Conservation (phyloP, 2,113 vertebrate species). For the Ranitomeya imitator region DNA sequence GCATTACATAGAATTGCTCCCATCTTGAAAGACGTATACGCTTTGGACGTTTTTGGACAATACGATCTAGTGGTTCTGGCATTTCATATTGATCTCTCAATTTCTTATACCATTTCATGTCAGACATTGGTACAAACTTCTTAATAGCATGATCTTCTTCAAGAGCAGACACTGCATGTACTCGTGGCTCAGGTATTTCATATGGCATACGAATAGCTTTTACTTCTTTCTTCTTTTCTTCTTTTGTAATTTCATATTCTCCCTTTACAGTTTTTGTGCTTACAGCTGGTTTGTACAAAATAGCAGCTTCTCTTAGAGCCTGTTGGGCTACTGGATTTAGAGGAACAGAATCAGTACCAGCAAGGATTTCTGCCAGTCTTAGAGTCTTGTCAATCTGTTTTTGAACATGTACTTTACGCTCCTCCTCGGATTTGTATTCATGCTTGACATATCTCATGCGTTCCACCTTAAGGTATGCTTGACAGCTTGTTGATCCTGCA, state of each 20-base stretch:
- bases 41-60: slow-evolving; percentile 89
- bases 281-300: slow-evolving; percentile 91
- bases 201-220: slow-evolving; percentile 93
- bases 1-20: slow-evolving; percentile 97
- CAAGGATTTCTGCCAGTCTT: slow-evolving; percentile 88
- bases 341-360: slow-evolving; percentile 80
- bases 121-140: slow-evolving; percentile 90
- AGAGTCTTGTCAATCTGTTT: slow-evolving; percentile 90
- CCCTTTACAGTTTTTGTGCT: slow-evolving; percentile 89
- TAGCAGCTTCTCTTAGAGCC: slow-evolving; percentile 89
- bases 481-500: slow-evolving; percentile 95
- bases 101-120: slow-evolving; percentile 99
- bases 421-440: slow-evolving; percentile 82
- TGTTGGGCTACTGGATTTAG: slow-evolving; percentile 87
- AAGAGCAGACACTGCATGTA: slow-evolving; percentile 71
- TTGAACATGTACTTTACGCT: slow-evolving; percentile 74
- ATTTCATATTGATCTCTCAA: slow-evolving; percentile 96
- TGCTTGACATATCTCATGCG: slow-evolving; percentile 86
- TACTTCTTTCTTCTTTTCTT: slow-evolving; percentile 85
- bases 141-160: slow-evolving; percentile 92
- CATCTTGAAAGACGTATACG: slow-evolving; percentile 96
- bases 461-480: slow-evolving; percentile 90
- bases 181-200: slow-evolving; percentile 83
- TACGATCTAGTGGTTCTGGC: slow-evolving; percentile 91
- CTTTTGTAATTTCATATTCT: slow-evolving; percentile 86